Evolutionary conservation across 2,797 vertebrate species (phyloP).

Genomic region (Thripadectes ignobilis): DNA sequence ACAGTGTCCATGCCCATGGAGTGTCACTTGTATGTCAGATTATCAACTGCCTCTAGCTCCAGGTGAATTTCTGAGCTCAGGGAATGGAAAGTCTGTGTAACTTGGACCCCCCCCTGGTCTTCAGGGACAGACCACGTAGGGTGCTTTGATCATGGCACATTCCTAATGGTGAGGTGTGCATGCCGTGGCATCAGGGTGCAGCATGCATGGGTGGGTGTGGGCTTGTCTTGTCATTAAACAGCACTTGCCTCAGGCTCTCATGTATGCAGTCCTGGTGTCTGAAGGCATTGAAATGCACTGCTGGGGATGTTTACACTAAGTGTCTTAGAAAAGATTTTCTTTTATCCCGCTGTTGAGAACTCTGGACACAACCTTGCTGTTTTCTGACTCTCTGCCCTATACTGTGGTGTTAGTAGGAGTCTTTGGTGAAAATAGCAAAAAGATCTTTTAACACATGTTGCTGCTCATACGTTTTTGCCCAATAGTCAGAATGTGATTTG

Average conservation of each 20-base stretch:
- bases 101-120: accelerated
- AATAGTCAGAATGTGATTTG: background rate
- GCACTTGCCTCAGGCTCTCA: background rate
- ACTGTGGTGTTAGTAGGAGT: background rate
- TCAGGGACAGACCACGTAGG: accelerated
- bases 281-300: background rate
- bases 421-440: background rate
- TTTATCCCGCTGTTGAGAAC: background rate
- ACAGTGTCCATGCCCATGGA: background rate
- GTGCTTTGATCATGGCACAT: background rate
- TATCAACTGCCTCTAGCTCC: background rate
- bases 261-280: background rate
- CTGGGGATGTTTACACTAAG: background rate
- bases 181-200: background rate
- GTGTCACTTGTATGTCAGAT: background rate
- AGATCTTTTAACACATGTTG: background rate
- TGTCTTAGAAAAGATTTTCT: background rate
- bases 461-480: background rate
- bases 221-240: background rate
- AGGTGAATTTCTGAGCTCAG: background rate
- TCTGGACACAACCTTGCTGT: background rate
- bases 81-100: background rate
- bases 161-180: background rate
- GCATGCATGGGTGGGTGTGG: background rate
- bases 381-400: background rate